Evolutionary conservation across 2,113 vertebrate species (phyloP).

Genomic region (Globicephala melas): DNA sequence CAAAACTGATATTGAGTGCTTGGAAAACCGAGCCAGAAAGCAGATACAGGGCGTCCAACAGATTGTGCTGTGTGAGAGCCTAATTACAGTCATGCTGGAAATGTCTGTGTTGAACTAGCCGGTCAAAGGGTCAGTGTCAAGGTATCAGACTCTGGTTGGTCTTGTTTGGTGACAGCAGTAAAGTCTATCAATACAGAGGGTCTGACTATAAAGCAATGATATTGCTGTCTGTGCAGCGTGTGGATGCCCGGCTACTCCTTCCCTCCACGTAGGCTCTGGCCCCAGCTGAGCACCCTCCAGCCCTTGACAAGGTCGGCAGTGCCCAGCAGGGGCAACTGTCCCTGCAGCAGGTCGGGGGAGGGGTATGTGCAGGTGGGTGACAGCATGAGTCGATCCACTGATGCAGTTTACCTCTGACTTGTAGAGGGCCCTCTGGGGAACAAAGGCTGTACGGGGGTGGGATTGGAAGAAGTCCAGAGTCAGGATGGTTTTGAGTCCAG

Average conservation of each 20-base stretch:
- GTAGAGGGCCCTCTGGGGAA: neutral
- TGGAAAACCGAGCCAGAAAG: neutral
- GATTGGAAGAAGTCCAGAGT: neutral
- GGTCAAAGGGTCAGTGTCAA: neutral
- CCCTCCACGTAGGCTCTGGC: neutral
- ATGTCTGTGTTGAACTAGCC: neutral
- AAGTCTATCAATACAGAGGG: neutral
- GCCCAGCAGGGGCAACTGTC: too few relatives aligned
- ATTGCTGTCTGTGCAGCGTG: neutral
- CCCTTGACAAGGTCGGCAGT: neutral
- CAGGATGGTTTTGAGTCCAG: neutral
- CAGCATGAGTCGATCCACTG: neutral
- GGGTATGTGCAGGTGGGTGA: neutral
- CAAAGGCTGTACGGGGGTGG: neutral
- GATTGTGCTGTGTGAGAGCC: neutral
- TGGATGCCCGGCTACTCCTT: rapidly evolving
- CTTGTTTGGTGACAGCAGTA: neutral
- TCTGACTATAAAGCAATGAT: neutral
- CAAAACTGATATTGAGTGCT: neutral
- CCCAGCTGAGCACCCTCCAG: neutral
- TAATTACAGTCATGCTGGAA: neutral
- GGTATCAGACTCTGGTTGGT: neutral
- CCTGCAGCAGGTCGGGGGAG: neutral
- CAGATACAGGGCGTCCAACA: too few relatives aligned
- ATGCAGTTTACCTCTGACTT: neutral